Evolutionary conservation across 2,888 invertebrate genomes (phyloP).

Genomic region (Chalcosyrphus nemorum): DNA sequence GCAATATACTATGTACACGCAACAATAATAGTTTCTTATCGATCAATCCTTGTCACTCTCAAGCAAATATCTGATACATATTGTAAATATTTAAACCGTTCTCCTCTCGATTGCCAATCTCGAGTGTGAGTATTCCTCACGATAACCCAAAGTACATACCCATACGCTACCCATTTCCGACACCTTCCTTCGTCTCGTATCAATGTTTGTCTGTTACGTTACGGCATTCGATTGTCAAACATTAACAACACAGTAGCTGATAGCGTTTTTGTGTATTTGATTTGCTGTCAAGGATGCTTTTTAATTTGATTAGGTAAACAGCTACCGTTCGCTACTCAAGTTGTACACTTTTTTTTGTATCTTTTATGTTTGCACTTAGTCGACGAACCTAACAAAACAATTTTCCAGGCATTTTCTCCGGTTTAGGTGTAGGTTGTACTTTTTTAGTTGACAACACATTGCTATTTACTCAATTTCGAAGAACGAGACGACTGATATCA

Average conservation of each 20-base stretch:
- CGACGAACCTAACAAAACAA: conserved; percentile 40
- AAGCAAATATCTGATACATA: no score
- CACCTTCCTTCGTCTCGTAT: not conserved
- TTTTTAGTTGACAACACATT: conserved; percentile 53
- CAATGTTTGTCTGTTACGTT: not conserved
- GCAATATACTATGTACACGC: no score
- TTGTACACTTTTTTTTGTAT: not conserved
- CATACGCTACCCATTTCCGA: not conserved
- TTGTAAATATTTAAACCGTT: conserved; percentile 12
- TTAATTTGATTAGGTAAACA: conserved; percentile 56
- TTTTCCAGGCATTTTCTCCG: conserved; percentile 30
- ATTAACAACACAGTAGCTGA: conserved; percentile 47
- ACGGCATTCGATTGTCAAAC: conserved; percentile 43
- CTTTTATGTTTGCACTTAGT: conserved; percentile 21
- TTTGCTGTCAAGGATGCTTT: conserved; percentile 48
- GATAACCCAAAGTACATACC: conserved; percentile 18
- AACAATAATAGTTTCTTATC: no score
- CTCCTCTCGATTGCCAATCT: conserved; percentile 14
- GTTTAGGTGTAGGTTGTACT: conserved; percentile 41
- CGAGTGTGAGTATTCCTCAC: not conserved
- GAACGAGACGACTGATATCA: conserved; percentile 28
- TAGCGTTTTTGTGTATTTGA: conserved; percentile 57
- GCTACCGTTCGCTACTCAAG: conserved; percentile 39
- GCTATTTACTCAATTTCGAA: conserved; percentile 47
- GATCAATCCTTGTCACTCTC: no score